Evolutionary conservation across 2,888 invertebrate species (phyloP), one percentile per base, ranked within the genome.

Genomic region (Drosophila stalkeri): DNA sequence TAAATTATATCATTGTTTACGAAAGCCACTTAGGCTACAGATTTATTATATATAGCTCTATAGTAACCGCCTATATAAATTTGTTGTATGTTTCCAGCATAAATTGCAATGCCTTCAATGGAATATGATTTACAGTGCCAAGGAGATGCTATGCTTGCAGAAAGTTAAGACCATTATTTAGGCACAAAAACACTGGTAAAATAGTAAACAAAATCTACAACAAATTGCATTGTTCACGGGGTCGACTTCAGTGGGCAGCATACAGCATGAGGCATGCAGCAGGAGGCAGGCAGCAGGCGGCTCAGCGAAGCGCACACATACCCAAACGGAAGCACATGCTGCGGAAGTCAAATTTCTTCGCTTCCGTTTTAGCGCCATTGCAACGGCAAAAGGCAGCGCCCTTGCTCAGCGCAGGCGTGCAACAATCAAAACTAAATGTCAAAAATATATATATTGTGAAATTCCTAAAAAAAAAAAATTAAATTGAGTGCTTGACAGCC

Each of bases 281-380:
- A 60, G 46, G 44, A 55, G n/a, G 46, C 44, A 8, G 37, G 60
- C 56, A 11, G 56, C 52, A 61, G 63, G 64, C 69, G 69, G 64
- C 64, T 81, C 66, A 73, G 59, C 64, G 74, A 76, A 71, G 73
- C 69, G 85, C 54, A 73, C 81, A 77, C 81, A 72, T 81, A 73
- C 67, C 61, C 61, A 72, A 76, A 54, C 87, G 87, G 82, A 83
- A 87, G 85, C 81, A 77, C 79, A 71, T 84, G 69, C 67, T 75
- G 84, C 73, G 78, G 82, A 86, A 84, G 84, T 78, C 72, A 83
- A 84, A 84, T 84, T 80, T 73, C 72, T 75, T 72, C 51, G 61
- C 86, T 77, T 86, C 82, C 87, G 71, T 73, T 82, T 72, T 69
- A 79, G 68, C 76, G 70, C 69, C 65, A 77, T 72, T n/a, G 57